Conservation (phyloP, 2,888 invertebrate species). For the Agriopis aurantiaria region DNA sequence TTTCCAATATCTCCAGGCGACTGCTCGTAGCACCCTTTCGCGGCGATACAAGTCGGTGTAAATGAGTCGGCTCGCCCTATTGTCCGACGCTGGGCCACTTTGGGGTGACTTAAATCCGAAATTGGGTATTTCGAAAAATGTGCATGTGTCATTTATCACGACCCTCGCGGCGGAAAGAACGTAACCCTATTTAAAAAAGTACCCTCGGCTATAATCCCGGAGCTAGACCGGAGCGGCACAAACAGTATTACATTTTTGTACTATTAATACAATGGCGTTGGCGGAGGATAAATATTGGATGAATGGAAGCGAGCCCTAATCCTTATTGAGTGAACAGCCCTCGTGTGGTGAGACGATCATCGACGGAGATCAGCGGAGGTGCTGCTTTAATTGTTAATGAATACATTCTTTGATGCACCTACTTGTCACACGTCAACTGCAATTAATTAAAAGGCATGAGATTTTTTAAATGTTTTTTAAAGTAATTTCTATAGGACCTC, state of each 20-base stretch:
- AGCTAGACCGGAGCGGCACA: slow-evolving; percentile 75
- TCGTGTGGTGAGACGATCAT: slow-evolving; percentile 13
- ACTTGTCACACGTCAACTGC: background rate
- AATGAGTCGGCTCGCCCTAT: slow-evolving; percentile 72
- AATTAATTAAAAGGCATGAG: background rate
- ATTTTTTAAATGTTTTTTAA: too few species aligned
- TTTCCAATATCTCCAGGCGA: slow-evolving; percentile 60
- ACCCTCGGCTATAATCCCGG: slow-evolving; percentile 78
- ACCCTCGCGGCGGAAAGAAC: slow-evolving; percentile 80
- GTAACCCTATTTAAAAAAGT: slow-evolving; percentile 86
- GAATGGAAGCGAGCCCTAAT: slow-evolving; percentile 69
- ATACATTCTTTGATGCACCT: slow-evolving; percentile 2
- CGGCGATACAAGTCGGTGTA: slow-evolving; percentile 64
- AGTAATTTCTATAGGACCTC: too few species aligned
- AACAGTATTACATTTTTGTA: slow-evolving; percentile 84
- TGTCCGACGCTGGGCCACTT: slow-evolving; percentile 84
- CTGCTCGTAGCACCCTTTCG: slow-evolving; percentile 54
- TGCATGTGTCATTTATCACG: slow-evolving; percentile 88
- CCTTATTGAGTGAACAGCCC: slow-evolving; percentile 69
- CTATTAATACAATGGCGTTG: slow-evolving; percentile 78
- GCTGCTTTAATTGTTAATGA: slow-evolving; percentile 5
- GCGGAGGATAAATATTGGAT: slow-evolving; percentile 82
- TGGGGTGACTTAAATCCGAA: slow-evolving; percentile 87
- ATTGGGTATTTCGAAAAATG: slow-evolving; percentile 87
- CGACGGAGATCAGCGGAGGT: slow-evolving; percentile 10